Percentiles rank a stretch among this genome's conserved stretches.
These are phyloP conservation scores for Halcyon leucocephala DNA, from an alignment of 2,797 vertebrate genomes.

Conservation along the genomic window DNA sequence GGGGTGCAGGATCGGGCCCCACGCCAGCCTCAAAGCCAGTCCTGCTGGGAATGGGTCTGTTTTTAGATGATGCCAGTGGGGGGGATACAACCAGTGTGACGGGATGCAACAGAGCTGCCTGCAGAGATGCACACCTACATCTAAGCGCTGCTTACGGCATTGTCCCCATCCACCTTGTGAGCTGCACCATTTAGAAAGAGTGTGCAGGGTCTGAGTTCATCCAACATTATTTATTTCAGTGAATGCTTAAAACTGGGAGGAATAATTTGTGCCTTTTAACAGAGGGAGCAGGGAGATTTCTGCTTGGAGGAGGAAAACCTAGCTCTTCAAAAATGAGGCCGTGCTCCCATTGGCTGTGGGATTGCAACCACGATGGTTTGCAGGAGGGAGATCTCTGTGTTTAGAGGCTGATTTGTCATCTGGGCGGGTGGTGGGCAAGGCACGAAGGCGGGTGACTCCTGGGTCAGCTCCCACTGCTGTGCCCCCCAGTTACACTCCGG, in stretches of 20 bases:
- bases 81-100: neutral
- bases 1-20: neutral
- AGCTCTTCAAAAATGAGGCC: neutral
- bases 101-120: neutral
- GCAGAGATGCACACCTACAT: rapidly evolving
- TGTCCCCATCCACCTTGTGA: neutral
- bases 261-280: neutral
- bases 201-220: rapidly evolving
- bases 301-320: neutral
- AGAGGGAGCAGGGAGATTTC: neutral
- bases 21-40: neutral
- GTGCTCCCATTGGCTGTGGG: rapidly evolving
- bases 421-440: rapidly evolving
- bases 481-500: rapidly evolving
- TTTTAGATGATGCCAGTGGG: neutral
- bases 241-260: neutral
- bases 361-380: rapidly evolving
- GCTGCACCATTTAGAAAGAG: neutral
- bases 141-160: rapidly evolving
- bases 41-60: neutral
- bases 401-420: neutral
- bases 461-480: rapidly evolving
- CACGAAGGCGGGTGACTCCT: rapidly evolving
- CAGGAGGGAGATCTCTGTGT: neutral
- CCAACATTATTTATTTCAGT: neutral